phyloP scores from a whole-genome alignment of 1,140 invertebrate genomes.

The Scaptodrosophila lebanonensis region DNA sequence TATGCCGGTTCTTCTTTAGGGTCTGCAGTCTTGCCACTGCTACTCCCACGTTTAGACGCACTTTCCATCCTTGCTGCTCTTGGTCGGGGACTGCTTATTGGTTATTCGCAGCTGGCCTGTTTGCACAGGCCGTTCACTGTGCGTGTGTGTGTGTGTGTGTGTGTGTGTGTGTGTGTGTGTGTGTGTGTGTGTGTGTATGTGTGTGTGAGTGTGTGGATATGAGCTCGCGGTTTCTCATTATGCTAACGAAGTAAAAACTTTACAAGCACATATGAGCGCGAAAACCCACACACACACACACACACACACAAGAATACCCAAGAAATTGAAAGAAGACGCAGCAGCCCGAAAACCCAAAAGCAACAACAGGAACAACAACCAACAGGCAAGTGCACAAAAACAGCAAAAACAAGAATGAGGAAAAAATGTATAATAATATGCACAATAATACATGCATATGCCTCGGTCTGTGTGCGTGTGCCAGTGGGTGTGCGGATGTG shows the following conservation, averaged over 20 bases:
- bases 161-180: slow-evolving; percentile 18
- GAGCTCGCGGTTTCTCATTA: slow-evolving; percentile 76
- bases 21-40: too few relatives aligned
- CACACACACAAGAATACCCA: slow-evolving; percentile 6
- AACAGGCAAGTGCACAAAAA: slow-evolving; percentile 26
- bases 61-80: too few relatives aligned
- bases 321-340: slow-evolving; percentile 52
- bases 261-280: slow-evolving; percentile 70
- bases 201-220: slow-evolving; percentile 46
- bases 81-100: too few relatives aligned
- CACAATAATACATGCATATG: slow-evolving; percentile 57
- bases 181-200: slow-evolving; percentile 4
- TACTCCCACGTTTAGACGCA: too few relatives aligned
- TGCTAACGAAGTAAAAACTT: slow-evolving; percentile 76
- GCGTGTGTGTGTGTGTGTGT: slow-evolving; percentile 34
- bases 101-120: too few relatives aligned
- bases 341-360: slow-evolving; percentile 51
- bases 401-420: slow-evolving; percentile 23
- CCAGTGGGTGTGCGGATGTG: too few relatives aligned
- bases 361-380: slow-evolving; percentile 28
- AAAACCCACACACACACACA: slow-evolving; percentile 17
- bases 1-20: too few relatives aligned
- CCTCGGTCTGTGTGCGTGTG: background rate
- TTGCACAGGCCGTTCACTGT: too few relatives aligned
- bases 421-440: slow-evolving; percentile 64